These are phyloP conservation scores for Heteropelma amictum DNA, from an alignment of 2,888 invertebrate genomes.

Conservation along the genomic window DNA sequence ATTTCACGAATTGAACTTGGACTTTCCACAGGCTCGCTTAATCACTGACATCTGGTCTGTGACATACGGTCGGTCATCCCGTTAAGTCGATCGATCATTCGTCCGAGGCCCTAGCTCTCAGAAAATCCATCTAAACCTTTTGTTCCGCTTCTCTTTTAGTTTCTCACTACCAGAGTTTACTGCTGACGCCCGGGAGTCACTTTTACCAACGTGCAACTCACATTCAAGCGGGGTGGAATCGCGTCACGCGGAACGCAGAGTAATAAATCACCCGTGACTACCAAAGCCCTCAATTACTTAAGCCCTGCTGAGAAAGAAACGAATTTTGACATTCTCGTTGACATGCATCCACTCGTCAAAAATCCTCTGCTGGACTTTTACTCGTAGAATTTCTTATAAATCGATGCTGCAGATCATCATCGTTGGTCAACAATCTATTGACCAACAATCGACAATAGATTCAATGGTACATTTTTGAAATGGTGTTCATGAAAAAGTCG, in stretches of 20 bases:
- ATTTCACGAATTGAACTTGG: constrained; percentile 34
- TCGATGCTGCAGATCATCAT: no score
- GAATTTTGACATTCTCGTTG: no score
- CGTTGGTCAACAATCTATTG: no score
- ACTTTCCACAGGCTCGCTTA: constrained; percentile 62
- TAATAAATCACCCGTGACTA: constrained; percentile 68
- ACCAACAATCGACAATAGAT: no score
- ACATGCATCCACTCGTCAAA: no score
- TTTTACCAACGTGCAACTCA: constrained; percentile 36
- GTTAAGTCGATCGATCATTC: constrained; percentile 69
- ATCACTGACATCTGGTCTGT: constrained; percentile 59
- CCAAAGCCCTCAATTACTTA: constrained; percentile 68
- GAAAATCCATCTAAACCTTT: constrained; percentile 49
- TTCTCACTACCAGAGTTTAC: constrained; percentile 19
- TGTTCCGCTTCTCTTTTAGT: background rate
- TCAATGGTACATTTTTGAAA: no score
- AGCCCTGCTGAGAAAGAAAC: no score
- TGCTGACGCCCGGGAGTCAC: constrained; percentile 30
- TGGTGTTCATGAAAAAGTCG: no score
- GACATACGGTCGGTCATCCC: constrained; percentile 60
- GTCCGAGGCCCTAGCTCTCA: constrained; percentile 60
- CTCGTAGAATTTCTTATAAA: no score
- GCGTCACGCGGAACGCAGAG: constrained; percentile 51
- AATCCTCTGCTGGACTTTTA: no score
- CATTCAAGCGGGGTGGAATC: constrained; percentile 18